Evolutionary conservation across 53 echinoderm and acorn worm species (phyloP).

Genomic region (Holothuria leucospilota): DNA sequence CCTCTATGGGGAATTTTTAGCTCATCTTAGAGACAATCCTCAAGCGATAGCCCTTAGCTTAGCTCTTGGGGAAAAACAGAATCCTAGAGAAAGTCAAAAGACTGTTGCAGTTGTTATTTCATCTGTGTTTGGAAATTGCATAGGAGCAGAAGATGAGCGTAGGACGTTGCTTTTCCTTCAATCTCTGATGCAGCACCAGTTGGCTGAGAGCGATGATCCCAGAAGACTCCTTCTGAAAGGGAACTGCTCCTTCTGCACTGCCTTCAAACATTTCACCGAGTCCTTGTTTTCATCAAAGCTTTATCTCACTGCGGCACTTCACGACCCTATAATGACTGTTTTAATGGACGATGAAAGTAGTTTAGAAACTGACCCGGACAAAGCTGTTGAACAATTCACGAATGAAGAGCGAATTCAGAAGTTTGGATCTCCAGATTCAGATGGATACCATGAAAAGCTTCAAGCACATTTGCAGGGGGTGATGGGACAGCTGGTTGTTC

Average conservation of each 20-base stretch:
- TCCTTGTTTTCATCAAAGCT: constrained; percentile 82
- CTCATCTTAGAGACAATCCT: constrained; percentile 81
- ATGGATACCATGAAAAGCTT: constrained; percentile 74
- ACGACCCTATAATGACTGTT: constrained; percentile 93
- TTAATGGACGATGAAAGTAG: constrained; percentile 88
- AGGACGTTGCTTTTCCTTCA: constrained; percentile 79
- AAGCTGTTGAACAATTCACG: constrained; percentile 79
- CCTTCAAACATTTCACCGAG: constrained; percentile 90
- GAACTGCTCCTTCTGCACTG: constrained; percentile 78
- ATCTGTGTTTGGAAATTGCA: constrained; percentile 87
- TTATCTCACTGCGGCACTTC: constrained; percentile 92
- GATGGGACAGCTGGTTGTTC: constrained; percentile 74
- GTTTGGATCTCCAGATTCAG: constrained; percentile 76
- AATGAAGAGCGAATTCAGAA: constrained; percentile 75
- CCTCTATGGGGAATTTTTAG: constrained; percentile 84
- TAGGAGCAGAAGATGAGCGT: constrained; percentile 86
- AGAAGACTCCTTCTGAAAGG: constrained; percentile 80
- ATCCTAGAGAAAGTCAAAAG: constrained; percentile 56
- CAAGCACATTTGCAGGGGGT: constrained; percentile 78
- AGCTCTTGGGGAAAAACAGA: constrained; percentile 71
- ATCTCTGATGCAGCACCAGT: constrained; percentile 77
- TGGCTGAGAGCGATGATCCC: constrained; percentile 83
- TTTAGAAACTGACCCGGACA: constrained; percentile 84
- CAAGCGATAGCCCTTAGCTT: constrained; percentile 72
- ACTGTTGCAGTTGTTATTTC: constrained; percentile 77